Base-by-base conservation (phyloP, 2,888 invertebrate species). In the Nephrotoma flavescens region DNA sequence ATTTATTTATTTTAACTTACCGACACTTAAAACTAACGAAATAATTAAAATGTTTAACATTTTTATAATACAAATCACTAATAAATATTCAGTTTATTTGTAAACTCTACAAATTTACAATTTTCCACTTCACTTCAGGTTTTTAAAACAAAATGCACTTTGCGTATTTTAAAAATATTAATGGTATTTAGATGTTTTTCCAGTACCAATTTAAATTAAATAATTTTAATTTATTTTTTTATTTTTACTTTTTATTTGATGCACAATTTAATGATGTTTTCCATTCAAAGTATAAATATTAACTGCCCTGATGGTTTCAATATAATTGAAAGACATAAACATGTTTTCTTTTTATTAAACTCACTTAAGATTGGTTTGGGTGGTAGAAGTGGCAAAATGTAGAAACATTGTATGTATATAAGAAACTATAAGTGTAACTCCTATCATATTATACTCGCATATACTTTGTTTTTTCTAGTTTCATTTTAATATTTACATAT, bases 281-380 rank as follows among this genome's bases (percentile, higher is more conserved):
- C 85, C 19, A 19, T 9, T 42, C 19, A 44, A 85, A 85, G 85
- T 44, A 85, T 85, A 44, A 45, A 11, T 44, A 44, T 85, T 44
- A 44, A 85, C 85, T 85, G 85, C 44, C 85, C 71, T 71, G 71
- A 71, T 71, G 31, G 71, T 71, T 71, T 71, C 71, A 71, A 71
- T 71, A 71, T 71, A 71, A 71, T 71, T 71, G 31, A 71, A 71
- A 71, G 71, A 71, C 71, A 71, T 71, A 9, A 71, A 71, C 71
- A 71, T 71, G 71, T 71, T 71, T 71, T 31, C 52, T 57, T 57
- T 71, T 31, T 71, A 9, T 71, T 71, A 9, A 31, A 71, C 71
- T 71, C 71, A 31, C 9, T 9, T 71, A 71, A 71, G 71, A 71
- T 71, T 71, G 71, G 71, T 71, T 71, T 71, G 71, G 71, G 71